Evolutionary conservation across 2,113 vertebrate species (phyloP), one percentile per base, ranked within the genome.

Genomic region (Cyprinodon brontotheroides): DNA sequence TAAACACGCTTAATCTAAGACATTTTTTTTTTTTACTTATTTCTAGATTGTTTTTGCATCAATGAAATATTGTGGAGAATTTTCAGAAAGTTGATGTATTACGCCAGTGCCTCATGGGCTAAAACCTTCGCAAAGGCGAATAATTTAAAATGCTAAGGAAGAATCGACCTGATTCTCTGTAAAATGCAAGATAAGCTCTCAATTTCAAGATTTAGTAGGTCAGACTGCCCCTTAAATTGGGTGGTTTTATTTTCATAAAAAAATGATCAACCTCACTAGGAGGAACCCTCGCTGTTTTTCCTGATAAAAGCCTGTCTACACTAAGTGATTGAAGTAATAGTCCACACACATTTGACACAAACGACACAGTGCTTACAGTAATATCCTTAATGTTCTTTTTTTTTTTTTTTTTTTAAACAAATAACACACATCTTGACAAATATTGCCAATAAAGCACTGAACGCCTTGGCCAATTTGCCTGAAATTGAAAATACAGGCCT

Each of bases 381-480:
- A 91, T 93, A 91, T 92, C 86, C 92, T 93, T 78, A 74, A 85
- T 29, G 29, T 29, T 29, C 29, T 82, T 91, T 92, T 86, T 84
- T 89, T 91, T 90, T 89, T 20, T 62, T 62, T 62, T 62, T 62
- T 62, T 66, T 29, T 87, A 87, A 91, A 91, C 84, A 91, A 92
- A 91, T 86, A 89, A 89, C 80, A 88, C 91, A 93, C 94, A 92
- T 95, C 94, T 93, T 75, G 96, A 97, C 97, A 98, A 98, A 99
- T 97, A 97, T 99, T 99, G 96, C 97, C 97, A 95, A 96, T 95
- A 95, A 95, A 96, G 92, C 92, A 94, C 91, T 93, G 91, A 94
- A 83, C 74, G 84, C 82, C 80, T 91, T 89, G 86, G 87, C 94
- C 93, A 95, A 94, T 93, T 92, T 83, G 87, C 88, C 86, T 91